Conservation (phyloP, 2,113 vertebrate species). For the Hippocampus abdominalis region DNA sequence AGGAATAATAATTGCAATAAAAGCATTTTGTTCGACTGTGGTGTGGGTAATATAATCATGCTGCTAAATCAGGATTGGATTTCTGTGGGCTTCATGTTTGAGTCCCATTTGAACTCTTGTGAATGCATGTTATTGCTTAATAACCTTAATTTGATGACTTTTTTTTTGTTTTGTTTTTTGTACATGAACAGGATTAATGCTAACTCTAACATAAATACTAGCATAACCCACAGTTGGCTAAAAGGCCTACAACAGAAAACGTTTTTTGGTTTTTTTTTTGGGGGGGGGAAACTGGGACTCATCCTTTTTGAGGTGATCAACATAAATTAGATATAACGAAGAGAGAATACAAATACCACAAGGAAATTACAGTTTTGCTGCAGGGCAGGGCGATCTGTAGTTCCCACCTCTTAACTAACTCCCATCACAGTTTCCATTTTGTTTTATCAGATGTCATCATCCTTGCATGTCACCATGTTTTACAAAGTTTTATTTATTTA, state of each 20-base stretch:
- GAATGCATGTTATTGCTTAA: neutral
- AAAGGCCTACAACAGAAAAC: neutral
- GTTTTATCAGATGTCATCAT: constrained; percentile 58
- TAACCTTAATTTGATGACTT: neutral
- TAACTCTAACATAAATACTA: neutral
- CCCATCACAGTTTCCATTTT: constrained; percentile 63
- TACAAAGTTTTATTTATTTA: constrained; percentile 48
- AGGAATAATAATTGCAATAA: too few relatives aligned
- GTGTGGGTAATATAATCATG: neutral
- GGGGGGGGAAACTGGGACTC: neutral
- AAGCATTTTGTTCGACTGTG: neutral
- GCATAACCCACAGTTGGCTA: neutral
- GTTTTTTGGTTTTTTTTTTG: neutral
- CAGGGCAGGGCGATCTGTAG: constrained; percentile 54
- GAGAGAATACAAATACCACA: constrained; percentile 23
- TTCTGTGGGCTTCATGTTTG: neutral
- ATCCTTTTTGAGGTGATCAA: neutral
- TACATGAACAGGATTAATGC: too few relatives aligned
- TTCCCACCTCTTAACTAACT: constrained; percentile 70
- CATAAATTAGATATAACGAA: constrained; percentile 4
- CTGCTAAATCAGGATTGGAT: neutral
- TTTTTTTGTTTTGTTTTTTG: too few relatives aligned
- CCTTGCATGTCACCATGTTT: constrained; percentile 73
- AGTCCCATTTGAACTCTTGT: neutral
- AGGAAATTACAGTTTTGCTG: constrained; percentile 50